Base-by-base conservation (phyloP, 2,888 invertebrate species). In the Mesopsocus fuscifrons region DNA sequence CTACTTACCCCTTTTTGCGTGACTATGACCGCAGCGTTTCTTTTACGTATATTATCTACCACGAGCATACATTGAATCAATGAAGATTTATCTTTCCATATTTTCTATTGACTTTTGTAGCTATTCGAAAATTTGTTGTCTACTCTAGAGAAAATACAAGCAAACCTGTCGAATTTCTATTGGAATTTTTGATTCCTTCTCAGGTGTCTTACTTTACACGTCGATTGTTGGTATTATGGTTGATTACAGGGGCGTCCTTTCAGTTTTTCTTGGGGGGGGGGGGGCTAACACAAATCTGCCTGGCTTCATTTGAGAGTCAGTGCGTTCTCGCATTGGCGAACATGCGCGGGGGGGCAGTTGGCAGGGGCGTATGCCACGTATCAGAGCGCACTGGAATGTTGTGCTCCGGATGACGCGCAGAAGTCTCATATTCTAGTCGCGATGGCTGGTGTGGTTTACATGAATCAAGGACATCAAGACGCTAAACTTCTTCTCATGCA, bases 361-460 rank as follows among this genome's bases (percentile, higher is more conserved):
- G 74, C 82, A 58, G 78, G 83, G 56, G 74, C 82, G 1, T 84
- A 82, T 57, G 66, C 69, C 22, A 72, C 74, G 0, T 88, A 87
- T 60, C 76, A 78, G 53, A 71, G 74, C 44, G 79, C 83, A 22
- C 59, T 85, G 26, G 71, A 78, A 52, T 57, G n/a, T n/a, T n/a
- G 77, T 42, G 72, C 74, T 33, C 66, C 67, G 41, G 64, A 66
- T 50, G 74, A 76, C 50, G 63, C 64, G 47, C 71, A 77, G 50
- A 82, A 78, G 57, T 77, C 84, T 1, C 74, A 81, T 52, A 66
- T 88, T 16, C 64, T 85, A 41, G 79, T 87, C 26, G 87, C 87
- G 1, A 76, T 89, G 71, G 84, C 85, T 18, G 77, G 84, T 31
- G 81, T 88, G 63, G 75, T 79, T 4, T 87, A 84, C 57, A 76